Evolutionary conservation across 2,888 invertebrate species (phyloP), one percentile per base, ranked within the genome.

Genomic region (Zeuzera pyrina): DNA sequence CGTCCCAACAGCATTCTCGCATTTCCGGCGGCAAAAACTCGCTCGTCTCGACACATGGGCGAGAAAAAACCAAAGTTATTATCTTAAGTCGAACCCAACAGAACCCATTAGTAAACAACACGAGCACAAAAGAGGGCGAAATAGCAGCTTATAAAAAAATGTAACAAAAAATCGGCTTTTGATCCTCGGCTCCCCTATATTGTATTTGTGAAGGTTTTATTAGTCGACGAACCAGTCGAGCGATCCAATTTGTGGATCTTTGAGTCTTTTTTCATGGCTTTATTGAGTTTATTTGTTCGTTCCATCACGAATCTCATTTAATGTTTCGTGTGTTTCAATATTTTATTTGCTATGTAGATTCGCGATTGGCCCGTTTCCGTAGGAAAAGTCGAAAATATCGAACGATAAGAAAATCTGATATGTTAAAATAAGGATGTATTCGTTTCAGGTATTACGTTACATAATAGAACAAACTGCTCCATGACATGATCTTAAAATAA

Each of bases 91-190:
- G 78, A 76, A 76, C 76, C 79, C 74, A 79, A 69, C 79, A 76
- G 78, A 78, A 76, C 74, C 78, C 81, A 83, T 83, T 83, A 83
- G 83, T 81, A 83, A 81, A 81, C 83, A 81, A 81, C 83, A 70
- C 71, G 66, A 63, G 60, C 79, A 77, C 79, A 81, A 78, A 78
- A 68, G 72, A 79, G 78, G 72, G 76, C 68, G 69, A 77, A 79
- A 79, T 72, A 74, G 72, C 71, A 52, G 70, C 73, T 72, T 67
- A 74, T 65, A 72, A 76, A 78, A n/a, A 68, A 70, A 61, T 56
- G 63, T 65, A 62, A 79, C 77, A 79, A 81, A 81, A 81, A 83
- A 78, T 71, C 70, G 58, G 59, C 79, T 78, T 76, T 81, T 74
- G 74, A 81, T 73, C 78, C 69, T 55, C 59, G 51, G 58, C 64